Percentiles rank a stretch among this genome's conserved stretches.
phyloP scores from a whole-genome alignment of 2,888 invertebrate genomes.

The Aquatica leii region DNA sequence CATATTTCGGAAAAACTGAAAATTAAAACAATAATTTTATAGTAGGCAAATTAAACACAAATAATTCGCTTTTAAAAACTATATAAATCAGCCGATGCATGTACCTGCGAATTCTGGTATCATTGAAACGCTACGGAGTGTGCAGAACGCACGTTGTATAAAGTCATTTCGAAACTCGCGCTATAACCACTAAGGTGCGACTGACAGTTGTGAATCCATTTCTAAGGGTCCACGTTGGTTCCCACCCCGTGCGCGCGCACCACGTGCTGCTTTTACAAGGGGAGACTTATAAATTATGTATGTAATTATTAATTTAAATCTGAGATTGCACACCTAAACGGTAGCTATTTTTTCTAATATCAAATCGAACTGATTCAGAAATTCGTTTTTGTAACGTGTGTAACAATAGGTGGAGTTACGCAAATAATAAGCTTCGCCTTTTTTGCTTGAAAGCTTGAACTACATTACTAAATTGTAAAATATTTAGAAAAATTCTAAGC shows the following conservation, averaged over 20 bases:
- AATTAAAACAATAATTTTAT: neutral
- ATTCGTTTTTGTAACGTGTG: too few species aligned
- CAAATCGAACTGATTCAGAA: too few species aligned
- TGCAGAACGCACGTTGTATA: conserved; percentile 38
- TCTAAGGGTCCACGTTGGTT: conserved; percentile 52
- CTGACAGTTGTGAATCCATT: conserved; percentile 54
- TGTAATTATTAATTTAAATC: neutral
- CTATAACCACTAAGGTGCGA: conserved; percentile 48
- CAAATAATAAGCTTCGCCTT: too few species aligned
- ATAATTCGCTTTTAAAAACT: neutral
- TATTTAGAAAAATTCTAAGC: too few species aligned
- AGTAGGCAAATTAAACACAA: neutral
- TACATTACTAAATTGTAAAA: too few species aligned
- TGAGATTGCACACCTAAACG: too few species aligned
- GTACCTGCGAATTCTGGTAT: conserved; percentile 28
- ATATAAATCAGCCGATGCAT: neutral
- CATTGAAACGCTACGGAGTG: conserved; percentile 30
- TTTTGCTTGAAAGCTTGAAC: too few species aligned
- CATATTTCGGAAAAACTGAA: conserved; percentile 59
- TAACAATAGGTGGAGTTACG: too few species aligned
- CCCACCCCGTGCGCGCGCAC: conserved; percentile 57
- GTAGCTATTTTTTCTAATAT: too few species aligned
- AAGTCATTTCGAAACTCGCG: conserved; percentile 45
- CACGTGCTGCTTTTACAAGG: conserved; percentile 51
- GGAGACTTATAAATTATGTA: conserved; percentile 6